These are phyloP conservation scores for Gallinago paraguaiae DNA, from an alignment of 2,113 vertebrate genomes.

Conservation along the genomic window DNA sequence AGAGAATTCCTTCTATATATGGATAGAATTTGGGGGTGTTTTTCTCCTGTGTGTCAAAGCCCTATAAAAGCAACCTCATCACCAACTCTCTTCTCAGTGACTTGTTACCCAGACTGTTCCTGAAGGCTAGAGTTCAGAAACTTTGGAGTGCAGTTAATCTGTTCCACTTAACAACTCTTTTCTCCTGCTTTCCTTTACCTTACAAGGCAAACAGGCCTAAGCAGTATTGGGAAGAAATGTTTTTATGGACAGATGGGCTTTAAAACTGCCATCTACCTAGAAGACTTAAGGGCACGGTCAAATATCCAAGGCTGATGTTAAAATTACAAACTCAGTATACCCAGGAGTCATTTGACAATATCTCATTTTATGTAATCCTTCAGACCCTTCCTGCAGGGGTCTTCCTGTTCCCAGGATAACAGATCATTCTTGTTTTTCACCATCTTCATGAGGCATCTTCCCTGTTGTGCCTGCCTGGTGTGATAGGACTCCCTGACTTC, in stretches of 20 bases:
- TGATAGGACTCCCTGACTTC: neutral
- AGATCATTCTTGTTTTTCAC: neutral
- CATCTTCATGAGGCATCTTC: neutral
- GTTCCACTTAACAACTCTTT: neutral
- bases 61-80: neutral
- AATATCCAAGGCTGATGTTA: neutral
- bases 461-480: neutral
- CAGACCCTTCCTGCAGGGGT: neutral
- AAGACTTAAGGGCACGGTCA: neutral
- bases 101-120: neutral
- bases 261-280: neutral
- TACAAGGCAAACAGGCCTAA: slow-evolving; percentile 21
- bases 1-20: neutral
- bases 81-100: neutral
- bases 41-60: neutral
- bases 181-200: neutral
- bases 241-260: neutral
- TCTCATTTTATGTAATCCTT: neutral
- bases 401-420: neutral
- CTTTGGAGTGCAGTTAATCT: neutral
- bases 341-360: neutral
- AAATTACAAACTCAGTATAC: neutral
- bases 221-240: neutral
- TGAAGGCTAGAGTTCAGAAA: neutral
- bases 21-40: rapidly evolving